These are phyloP conservation scores for Zaprionus africanus DNA, from an alignment of 1,140 invertebrate genomes.

Conservation along the genomic window DNA sequence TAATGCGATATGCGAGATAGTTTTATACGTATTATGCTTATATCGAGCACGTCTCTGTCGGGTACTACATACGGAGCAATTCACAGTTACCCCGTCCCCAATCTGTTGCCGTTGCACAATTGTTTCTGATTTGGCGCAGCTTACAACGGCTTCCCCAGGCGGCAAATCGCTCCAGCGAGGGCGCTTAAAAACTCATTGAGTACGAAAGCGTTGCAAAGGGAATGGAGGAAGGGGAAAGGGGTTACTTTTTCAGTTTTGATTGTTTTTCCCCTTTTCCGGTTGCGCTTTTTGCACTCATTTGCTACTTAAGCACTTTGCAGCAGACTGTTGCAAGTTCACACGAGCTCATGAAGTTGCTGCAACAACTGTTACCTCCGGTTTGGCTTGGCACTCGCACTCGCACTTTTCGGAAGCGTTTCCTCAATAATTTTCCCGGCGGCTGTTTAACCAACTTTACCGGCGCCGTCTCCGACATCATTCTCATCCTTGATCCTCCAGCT, in stretches of 20 bases:
- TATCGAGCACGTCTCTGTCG: slow-evolving; percentile 59
- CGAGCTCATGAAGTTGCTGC: slow-evolving; percentile 30
- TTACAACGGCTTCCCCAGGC: slow-evolving; percentile 51
- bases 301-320: slow-evolving; percentile 33
- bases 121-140: slow-evolving; percentile 51
- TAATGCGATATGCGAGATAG: slow-evolving; percentile 30
- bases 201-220: not conserved
- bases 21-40: slow-evolving; percentile 51
- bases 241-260: slow-evolving; percentile 10
- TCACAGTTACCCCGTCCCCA: slow-evolving; percentile 20
- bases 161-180: slow-evolving; percentile 20
- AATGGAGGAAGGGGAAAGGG: not conserved
- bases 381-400: not conserved
- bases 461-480: not conserved
- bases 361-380: slow-evolving; percentile 49
- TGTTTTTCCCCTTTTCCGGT: slow-evolving; percentile 6
- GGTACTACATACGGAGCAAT: slow-evolving; percentile 22
- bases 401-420: slow-evolving; percentile 35
- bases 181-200: slow-evolving; percentile 53
- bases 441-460: slow-evolving; percentile 53
- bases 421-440: slow-evolving; percentile 54
- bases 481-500: not conserved
- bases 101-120: slow-evolving; percentile 54
- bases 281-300: slow-evolving; percentile 18
- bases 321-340: slow-evolving; percentile 26